Percentiles rank a stretch among this genome's conserved stretches.
Conservation (phyloP, 2,797 vertebrate genomes). For the Rhinophrynus dorsalis region DNA sequence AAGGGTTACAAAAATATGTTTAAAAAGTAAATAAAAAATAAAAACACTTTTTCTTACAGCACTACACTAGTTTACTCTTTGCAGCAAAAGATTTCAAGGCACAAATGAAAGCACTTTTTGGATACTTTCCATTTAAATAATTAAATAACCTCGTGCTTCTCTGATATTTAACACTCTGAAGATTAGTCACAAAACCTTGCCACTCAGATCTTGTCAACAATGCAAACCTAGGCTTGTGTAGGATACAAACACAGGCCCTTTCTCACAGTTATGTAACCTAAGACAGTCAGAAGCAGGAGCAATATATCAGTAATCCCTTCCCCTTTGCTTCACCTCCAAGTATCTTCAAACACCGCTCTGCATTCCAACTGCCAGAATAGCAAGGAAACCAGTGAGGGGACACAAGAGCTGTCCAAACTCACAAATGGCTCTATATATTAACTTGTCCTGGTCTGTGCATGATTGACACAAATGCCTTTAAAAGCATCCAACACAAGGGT, state of each 20-base stretch:
- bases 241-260: background rate
- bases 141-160: too few relatives aligned
- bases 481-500: background rate
- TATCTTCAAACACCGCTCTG: background rate
- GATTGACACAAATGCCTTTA: background rate
- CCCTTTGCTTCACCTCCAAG: conserved; percentile 14
- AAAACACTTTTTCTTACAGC: too few relatives aligned
- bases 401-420: background rate
- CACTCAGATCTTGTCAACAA: background rate
- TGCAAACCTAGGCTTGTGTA: background rate
- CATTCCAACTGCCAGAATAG: background rate
- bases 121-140: too few relatives aligned
- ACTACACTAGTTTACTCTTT: too few relatives aligned
- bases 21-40: too few relatives aligned
- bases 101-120: too few relatives aligned
- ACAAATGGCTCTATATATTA: conserved; percentile 19
- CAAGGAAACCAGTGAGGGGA: background rate
- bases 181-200: background rate
- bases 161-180: background rate
- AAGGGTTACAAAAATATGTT: too few relatives aligned
- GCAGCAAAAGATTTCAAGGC: too few relatives aligned
- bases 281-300: background rate
- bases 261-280: conserved; percentile 1
- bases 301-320: background rate
- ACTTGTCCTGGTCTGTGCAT: background rate